phyloP scores from a whole-genome alignment of 2,797 vertebrate species.

The Siniperca scherzeri region DNA sequence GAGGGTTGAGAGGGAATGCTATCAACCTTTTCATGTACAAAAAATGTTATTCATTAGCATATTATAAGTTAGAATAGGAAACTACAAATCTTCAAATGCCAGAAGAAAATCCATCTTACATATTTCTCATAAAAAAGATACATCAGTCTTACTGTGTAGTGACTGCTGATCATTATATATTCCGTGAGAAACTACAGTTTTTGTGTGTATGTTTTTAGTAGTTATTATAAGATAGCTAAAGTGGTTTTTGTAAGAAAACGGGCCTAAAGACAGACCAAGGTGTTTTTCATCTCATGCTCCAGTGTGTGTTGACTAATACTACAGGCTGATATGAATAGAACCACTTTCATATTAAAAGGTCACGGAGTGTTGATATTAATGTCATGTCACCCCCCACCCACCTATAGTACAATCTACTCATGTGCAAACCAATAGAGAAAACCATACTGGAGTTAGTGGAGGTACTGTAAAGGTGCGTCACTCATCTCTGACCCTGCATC shows the following conservation, averaged over 20 bases:
- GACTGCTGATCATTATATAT: background rate
- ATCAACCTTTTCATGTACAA: background rate
- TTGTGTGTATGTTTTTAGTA: background rate
- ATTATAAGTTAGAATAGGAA: background rate
- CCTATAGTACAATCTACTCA: background rate
- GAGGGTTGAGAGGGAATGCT: background rate
- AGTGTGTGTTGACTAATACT: background rate
- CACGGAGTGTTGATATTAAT: background rate
- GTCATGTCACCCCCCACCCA: conserved; percentile 8
- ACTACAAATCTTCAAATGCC: background rate
- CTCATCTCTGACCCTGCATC: conserved; percentile 7
- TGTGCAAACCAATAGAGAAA: conserved; percentile 8
- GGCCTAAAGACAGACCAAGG: background rate
- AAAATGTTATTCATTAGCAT: background rate
- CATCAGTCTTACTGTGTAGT: background rate
- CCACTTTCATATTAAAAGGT: conserved; percentile 5
- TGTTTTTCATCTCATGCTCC: background rate
- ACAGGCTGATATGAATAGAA: conserved; percentile 9
- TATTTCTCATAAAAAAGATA: background rate
- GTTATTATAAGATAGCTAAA: background rate
- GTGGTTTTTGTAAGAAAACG: background rate
- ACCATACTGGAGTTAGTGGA: conserved; percentile 1
- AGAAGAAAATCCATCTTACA: background rate
- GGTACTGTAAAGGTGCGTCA: conserved; percentile 16
- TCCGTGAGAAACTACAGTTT: background rate